phyloP scores from a whole-genome alignment of 2,113 vertebrate genomes.

The Campylomormyrus tamandua region DNA sequence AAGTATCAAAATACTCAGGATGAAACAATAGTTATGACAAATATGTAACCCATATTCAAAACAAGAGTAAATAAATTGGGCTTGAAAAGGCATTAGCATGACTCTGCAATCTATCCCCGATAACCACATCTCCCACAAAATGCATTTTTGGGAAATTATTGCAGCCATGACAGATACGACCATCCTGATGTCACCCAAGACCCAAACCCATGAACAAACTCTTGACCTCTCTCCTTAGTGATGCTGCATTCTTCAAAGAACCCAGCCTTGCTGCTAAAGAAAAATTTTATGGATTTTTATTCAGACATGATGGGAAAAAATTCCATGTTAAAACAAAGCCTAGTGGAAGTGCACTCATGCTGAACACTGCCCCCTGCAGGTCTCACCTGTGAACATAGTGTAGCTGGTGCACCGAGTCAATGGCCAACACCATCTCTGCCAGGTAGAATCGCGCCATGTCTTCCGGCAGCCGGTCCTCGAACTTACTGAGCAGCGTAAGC shows the following conservation, averaged over 20 bases:
- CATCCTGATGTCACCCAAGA: not conserved
- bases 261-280: not conserved
- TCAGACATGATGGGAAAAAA: not conserved
- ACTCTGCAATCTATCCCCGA: not conserved
- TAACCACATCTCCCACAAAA: not conserved
- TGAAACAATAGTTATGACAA: not conserved
- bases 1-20: not conserved
- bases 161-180: not conserved
- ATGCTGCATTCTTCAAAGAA: not conserved
- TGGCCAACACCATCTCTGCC: slow-evolving; percentile 96
- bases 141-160: not conserved
- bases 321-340: too few species aligned
- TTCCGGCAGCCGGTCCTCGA: slow-evolving; percentile 93
- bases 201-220: not conserved
- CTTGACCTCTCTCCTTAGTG: not conserved
- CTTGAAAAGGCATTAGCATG: not conserved
- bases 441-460: slow-evolving; percentile 98
- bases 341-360: not conserved
- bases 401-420: slow-evolving; percentile 94
- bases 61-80: not conserved
- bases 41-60: not conserved
- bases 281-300: not conserved
- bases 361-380: not conserved
- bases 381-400: slow-evolving; percentile 95
- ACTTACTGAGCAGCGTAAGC: slow-evolving; percentile 95